phyloP scores from a whole-genome alignment of 2,113 vertebrate species.

The Hiodon alosoides region DNA sequence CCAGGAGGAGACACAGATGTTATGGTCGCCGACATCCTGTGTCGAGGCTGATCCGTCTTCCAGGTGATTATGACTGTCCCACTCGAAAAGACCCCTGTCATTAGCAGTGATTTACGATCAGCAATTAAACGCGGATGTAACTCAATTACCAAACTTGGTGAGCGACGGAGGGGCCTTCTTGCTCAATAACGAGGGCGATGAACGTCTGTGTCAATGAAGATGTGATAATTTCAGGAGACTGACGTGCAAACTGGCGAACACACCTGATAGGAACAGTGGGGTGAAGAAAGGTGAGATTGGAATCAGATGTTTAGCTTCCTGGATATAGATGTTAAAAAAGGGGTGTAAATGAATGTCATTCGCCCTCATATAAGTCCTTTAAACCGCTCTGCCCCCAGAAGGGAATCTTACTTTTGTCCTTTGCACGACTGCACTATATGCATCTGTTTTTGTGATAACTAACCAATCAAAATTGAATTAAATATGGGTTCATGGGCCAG shows the following conservation, averaged over 20 bases:
- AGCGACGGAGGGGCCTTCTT: background rate
- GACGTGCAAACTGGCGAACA: constrained; percentile 54
- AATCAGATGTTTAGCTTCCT: constrained; percentile 70
- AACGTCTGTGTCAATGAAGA: constrained; percentile 61
- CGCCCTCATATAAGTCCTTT: constrained; percentile 58
- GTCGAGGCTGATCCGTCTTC: constrained; percentile 15
- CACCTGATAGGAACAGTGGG: constrained; percentile 53
- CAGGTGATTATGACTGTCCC: constrained; percentile 1
- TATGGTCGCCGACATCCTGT: background rate
- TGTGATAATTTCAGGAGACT: constrained; percentile 55
- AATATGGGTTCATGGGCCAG: too few species aligned
- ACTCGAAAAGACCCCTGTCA: constrained; percentile 10
- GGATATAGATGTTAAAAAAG: constrained; percentile 66
- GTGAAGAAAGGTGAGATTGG: constrained; percentile 49
- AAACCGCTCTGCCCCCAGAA: constrained; percentile 11
- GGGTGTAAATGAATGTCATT: constrained; percentile 55
- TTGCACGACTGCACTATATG: background rate
- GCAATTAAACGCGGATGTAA: background rate
- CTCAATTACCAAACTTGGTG: constrained; percentile 5
- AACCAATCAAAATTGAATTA: too few species aligned
- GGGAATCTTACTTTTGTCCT: background rate
- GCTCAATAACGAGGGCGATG: constrained; percentile 35
- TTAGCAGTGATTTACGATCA: constrained; percentile 3
- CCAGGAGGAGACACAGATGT: constrained; percentile 8
- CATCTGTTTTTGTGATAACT: too few species aligned